A percentile compares a stretch with the other conserved stretches of the same genome.
Conservation (phyloP, 2,888 invertebrate species). For the Andrena trimmerana region DNA sequence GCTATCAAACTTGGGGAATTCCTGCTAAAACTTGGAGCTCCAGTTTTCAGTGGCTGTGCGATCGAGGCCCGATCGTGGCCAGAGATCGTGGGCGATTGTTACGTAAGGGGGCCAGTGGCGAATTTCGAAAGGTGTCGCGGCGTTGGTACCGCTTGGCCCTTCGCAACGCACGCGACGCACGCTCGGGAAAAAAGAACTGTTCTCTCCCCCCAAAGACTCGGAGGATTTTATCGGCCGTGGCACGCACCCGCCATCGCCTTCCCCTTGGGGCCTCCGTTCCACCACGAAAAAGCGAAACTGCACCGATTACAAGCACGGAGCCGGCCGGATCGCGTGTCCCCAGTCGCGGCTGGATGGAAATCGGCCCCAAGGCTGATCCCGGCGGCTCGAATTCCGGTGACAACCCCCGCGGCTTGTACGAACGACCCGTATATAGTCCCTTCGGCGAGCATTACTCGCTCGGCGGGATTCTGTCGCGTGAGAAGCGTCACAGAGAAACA, state of each 20-base stretch:
- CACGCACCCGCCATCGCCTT: constrained; percentile 43
- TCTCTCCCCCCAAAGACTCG: constrained; percentile 1
- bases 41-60: too few relatives aligned
- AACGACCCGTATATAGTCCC: background rate
- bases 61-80: background rate
- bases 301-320: constrained; percentile 51
- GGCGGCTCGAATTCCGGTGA: constrained; percentile 23
- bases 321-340: constrained; percentile 46
- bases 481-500: background rate
- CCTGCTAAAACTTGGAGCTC: background rate
- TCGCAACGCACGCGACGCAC: constrained; percentile 26
- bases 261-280: background rate
- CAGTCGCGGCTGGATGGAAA: constrained; percentile 14
- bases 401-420: constrained; percentile 13
- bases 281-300: constrained; percentile 45
- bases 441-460: background rate
- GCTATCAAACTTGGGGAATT: background rate
- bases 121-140: constrained; percentile 22
- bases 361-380: constrained; percentile 35
- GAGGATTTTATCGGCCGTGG: constrained; percentile 39
- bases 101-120: background rate
- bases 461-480: background rate
- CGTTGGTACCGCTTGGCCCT: background rate
- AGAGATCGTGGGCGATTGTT: constrained; percentile 14
- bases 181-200: background rate